Base-by-base conservation (phyloP, 2,888 invertebrate genomes). In the Uropetala carovei region DNA sequence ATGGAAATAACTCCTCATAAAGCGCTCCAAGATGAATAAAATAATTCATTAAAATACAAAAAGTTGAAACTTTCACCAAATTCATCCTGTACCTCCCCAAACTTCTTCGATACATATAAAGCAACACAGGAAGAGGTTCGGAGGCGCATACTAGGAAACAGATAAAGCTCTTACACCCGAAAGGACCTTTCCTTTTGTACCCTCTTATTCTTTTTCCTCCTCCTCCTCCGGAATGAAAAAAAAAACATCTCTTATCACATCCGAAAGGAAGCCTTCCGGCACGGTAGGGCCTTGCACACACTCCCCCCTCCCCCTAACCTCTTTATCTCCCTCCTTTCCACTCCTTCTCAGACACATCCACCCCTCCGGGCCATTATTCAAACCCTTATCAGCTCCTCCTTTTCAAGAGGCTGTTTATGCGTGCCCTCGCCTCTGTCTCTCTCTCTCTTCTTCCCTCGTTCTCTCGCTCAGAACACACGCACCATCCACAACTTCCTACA, bases 401-500 rank as follows among this genome's bases (percentile, higher is more conserved):
- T 75, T 75, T 75, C 75, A 75, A 75, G 75, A 75, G 27, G 75
- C 75, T 86, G 60, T 86, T 59, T 83, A 83, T 83, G 83, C 83
- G 83, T 43, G 18, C 56, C 83, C 56, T 57, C 18, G 83, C 22
- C 16, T 60, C 30, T 13, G 30, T 60, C 60, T 60, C 30, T 86
- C 84, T 22, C 60, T n/a, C 86, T 60, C 86, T 14, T 82, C 82
- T 13, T 8, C 30, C 60, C 27, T 75, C 68, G 68, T 18, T 68
- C 64, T n/a, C 64, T 43, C 43, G 43, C 43, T 43, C 5, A 43
- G 43, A 43, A 43, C 64, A 64, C 81, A 64, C 82, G 82, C 13
- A 16, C 82, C 82, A 27, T 30, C 30, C 30, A 27, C 82, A 27
- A 10, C 43, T 82, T 30, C 82, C 5, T 18, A 7, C 18, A n/a